phyloP scores from a whole-genome alignment of 2,113 vertebrate genomes.

The Antechinus flavipes region DNA sequence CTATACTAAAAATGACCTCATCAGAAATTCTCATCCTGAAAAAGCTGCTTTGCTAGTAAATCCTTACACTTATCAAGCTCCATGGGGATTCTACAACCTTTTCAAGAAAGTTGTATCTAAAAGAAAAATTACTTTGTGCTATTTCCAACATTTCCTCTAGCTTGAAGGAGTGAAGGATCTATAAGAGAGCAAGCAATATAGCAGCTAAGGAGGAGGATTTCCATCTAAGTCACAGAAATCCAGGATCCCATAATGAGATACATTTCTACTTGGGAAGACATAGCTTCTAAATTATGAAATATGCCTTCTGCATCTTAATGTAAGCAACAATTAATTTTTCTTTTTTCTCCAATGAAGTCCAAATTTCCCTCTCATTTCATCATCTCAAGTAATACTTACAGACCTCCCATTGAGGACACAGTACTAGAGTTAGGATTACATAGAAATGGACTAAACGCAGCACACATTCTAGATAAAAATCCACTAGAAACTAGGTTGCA shows the following conservation, averaged over 20 bases:
- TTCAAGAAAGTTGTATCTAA: background rate
- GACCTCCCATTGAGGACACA: background rate
- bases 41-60: conserved; percentile 34
- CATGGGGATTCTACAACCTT: conserved; percentile 28
- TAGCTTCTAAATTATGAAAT: background rate
- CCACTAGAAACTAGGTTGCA: background rate
- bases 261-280: background rate
- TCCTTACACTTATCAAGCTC: background rate
- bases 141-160: background rate
- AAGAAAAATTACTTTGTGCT: background rate
- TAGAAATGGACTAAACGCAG: background rate
- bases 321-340: conserved; percentile 15
- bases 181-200: background rate
- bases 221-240: background rate
- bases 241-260: background rate
- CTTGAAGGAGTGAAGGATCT: background rate
- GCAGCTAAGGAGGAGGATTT: background rate
- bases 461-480: conserved; percentile 9
- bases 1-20: conserved; percentile 19
- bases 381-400: conserved; percentile 40
- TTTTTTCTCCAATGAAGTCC: conserved; percentile 19
- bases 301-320: conserved; percentile 28
- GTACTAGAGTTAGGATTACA: background rate
- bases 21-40: conserved; percentile 22
- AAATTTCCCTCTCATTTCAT: conserved; percentile 43